These are phyloP conservation scores for Drosophila ficusphila DNA, from an alignment of 1,140 invertebrate genomes.

Conservation along the genomic window DNA sequence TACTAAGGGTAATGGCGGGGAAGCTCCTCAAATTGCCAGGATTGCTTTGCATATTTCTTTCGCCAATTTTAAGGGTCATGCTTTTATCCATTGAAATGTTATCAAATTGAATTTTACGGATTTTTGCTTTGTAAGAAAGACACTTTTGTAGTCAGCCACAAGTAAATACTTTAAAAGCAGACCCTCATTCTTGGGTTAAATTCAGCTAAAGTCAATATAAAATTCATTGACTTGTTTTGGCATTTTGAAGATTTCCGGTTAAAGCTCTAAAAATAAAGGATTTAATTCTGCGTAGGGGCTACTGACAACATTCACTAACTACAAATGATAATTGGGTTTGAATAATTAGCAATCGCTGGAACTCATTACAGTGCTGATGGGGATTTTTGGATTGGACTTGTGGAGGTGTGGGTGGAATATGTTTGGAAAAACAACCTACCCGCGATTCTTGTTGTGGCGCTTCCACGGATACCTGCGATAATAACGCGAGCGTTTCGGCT, in stretches of 20 bases:
- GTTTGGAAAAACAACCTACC: constrained; percentile 49
- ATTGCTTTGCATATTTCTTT: not conserved
- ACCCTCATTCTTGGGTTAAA: not conserved
- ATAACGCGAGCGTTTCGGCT: constrained; percentile 85
- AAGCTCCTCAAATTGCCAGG: constrained; percentile 11
- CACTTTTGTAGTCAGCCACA: no score
- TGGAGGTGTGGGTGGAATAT: not conserved
- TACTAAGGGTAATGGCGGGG: constrained; percentile 11
- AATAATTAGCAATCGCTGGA: not conserved
- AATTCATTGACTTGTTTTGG: not conserved
- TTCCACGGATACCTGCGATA: constrained; percentile 87
- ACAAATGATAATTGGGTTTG: constrained; percentile 51
- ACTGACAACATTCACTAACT: constrained; percentile 45
- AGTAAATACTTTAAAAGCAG: not conserved
- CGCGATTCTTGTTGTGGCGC: constrained; percentile 84
- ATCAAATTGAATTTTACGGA: not conserved
- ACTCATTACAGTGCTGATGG: constrained; percentile 5
- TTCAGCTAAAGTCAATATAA: not conserved
- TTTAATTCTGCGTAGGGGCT: constrained; percentile 1
- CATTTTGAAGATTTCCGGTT: constrained; percentile 11
- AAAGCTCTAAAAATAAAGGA: not conserved
- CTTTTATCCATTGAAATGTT: not conserved
- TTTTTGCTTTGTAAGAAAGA: not conserved
- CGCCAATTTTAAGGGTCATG: not conserved
- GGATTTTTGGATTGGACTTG: not conserved